Conservation (phyloP, 2,888 invertebrate species). For the Volucella inanis region DNA sequence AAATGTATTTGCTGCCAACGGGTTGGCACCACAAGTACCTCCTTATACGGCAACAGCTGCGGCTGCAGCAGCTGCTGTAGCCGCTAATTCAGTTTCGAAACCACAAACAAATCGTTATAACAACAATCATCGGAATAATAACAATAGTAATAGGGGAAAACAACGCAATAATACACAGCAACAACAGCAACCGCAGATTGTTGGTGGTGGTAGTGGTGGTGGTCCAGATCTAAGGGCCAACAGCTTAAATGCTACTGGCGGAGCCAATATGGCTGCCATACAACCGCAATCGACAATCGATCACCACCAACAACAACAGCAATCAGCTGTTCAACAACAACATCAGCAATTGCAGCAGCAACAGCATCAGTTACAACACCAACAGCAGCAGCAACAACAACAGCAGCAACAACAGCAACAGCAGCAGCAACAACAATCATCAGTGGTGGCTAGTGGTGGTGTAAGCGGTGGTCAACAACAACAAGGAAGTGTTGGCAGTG, state of each 20-base stretch:
- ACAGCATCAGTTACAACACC: conserved; percentile 75
- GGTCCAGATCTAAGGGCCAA: conserved; percentile 75
- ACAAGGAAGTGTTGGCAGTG: conserved; percentile 74
- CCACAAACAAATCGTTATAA: conserved; percentile 78
- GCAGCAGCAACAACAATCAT: conserved; percentile 76
- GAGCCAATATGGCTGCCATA: conserved; percentile 55
- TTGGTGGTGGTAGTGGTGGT: conserved; percentile 40
- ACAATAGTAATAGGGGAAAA: conserved; percentile 80
- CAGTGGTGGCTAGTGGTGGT: conserved; percentile 58
- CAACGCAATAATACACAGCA: conserved; percentile 79
- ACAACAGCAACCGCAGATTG: conserved; percentile 74
- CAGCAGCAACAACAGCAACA: conserved; percentile 77
- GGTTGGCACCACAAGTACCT: conserved; percentile 87
- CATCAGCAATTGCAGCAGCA: conserved; percentile 77
- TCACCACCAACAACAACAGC: conserved; percentile 78
- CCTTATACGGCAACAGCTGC: conserved; percentile 82
- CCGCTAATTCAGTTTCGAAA: conserved; percentile 71
- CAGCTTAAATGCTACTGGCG: conserved; percentile 64
- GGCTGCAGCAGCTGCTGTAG: conserved; percentile 76
- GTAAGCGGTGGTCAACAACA: conserved; percentile 70
- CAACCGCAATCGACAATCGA: conserved; percentile 78
- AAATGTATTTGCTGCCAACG: conserved; percentile 89
- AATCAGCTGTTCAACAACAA: conserved; percentile 77
- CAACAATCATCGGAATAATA: conserved; percentile 79
- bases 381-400: conserved; percentile 75